These are phyloP conservation scores for Thermophis baileyi DNA, from an alignment of 2,113 vertebrate species.

Conservation along the genomic window DNA sequence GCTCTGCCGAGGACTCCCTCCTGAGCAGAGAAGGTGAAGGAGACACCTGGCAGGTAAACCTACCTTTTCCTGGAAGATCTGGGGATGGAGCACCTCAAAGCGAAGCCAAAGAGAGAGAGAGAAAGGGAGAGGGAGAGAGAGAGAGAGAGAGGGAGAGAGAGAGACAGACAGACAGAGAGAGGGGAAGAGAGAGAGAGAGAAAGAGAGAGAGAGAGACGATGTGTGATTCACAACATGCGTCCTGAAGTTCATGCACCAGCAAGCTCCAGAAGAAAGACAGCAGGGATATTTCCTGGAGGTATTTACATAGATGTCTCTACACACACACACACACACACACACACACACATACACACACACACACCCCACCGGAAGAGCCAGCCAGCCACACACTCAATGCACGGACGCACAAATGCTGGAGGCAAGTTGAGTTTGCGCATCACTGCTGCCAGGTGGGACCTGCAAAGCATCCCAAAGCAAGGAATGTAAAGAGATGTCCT, in stretches of 20 bases:
- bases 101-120: not conserved
- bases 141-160: not conserved
- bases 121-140: not conserved
- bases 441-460: not conserved
- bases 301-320: constrained; percentile 39
- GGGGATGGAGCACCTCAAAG: not conserved
- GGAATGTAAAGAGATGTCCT: not conserved
- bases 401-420: not conserved
- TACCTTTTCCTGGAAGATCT: constrained; percentile 38
- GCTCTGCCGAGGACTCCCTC: not conserved
- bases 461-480: not conserved
- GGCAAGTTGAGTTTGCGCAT: not conserved
- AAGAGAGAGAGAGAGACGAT: not conserved
- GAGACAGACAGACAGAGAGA: not conserved
- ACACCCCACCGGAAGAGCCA: not conserved
- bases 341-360: not conserved
- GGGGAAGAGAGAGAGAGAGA: no score
- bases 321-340: not conserved
- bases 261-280: not conserved
- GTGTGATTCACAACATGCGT: not conserved
- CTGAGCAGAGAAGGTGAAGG: not conserved
- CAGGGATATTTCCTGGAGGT: constrained; percentile 43
- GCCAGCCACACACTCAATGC: not conserved
- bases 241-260: not conserved
- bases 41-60: not conserved